Conservation (phyloP, 64 coral and sea anemone species). For the Astreopora myriophthalma region DNA sequence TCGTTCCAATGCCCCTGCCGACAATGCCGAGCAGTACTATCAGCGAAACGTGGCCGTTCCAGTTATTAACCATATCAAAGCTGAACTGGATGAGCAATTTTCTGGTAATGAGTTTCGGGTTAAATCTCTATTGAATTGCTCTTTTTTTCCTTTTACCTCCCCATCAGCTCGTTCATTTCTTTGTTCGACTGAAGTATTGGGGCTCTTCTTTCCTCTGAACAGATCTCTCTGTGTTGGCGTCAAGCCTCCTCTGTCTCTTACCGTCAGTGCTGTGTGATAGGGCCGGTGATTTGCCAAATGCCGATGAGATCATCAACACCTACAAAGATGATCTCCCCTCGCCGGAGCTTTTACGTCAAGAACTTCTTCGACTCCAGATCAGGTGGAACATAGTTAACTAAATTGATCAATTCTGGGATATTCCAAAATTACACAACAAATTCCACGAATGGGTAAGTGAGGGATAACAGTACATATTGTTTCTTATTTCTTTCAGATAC, state of each 20-base stretch:
- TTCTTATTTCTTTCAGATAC: conserved; percentile 39
- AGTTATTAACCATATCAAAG: conserved; percentile 54
- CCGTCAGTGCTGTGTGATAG: conserved; percentile 15
- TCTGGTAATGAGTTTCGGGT: conserved; percentile 37
- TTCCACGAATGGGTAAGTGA: conserved; percentile 18
- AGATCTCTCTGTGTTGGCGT: conserved; percentile 28
- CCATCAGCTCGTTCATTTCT: conserved; percentile 26
- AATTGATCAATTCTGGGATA: conserved; percentile 18
- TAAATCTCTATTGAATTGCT: conserved; percentile 6
- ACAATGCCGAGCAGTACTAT: conserved; percentile 52
- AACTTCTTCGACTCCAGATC: conserved; percentile 32
- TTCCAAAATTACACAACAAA: conserved; percentile 32
- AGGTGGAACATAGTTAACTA: conserved; percentile 35
- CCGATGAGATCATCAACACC: conserved; percentile 42
- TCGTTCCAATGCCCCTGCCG: conserved; percentile 38
- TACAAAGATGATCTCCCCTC: conserved; percentile 65
- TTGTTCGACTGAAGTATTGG: conserved; percentile 12
- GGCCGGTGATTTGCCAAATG: conserved; percentile 15
- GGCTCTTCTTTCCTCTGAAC: conserved; percentile 19
- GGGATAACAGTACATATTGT: conserved; percentile 1
- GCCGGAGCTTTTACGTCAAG: conserved; percentile 48
- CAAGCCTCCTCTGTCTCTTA: conserved; percentile 24
- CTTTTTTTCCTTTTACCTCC: not conserved
- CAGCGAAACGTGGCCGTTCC: conserved; percentile 55
- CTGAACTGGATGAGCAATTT: conserved; percentile 56